Conservation (phyloP, 2,113 vertebrate species). For the Progne subis region DNA sequence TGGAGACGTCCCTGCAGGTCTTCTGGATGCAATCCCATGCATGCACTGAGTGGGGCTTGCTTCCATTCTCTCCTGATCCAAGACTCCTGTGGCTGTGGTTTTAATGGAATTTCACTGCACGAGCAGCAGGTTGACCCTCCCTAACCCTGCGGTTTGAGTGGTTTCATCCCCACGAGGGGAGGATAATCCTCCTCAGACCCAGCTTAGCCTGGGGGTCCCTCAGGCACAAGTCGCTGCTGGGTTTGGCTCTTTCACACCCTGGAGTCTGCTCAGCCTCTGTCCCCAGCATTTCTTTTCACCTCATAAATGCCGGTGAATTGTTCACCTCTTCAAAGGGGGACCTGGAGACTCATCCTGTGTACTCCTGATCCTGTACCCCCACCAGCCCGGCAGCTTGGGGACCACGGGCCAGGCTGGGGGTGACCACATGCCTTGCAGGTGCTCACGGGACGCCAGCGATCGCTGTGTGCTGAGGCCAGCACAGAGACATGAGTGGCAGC, state of each 20-base stretch:
- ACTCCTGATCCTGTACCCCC: background rate
- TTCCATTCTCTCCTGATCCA: background rate
- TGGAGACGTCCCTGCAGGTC: background rate
- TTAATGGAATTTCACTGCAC: slow-evolving; percentile 11
- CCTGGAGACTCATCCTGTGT: background rate
- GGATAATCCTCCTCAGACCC: background rate
- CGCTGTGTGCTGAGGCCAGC: background rate
- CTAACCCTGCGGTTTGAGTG: background rate
- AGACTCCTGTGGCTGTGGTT: background rate
- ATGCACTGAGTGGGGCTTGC: background rate
- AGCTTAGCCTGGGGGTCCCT: accelerated
- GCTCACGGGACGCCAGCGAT: background rate
- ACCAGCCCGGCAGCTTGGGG: accelerated
- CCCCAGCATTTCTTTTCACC: accelerated
- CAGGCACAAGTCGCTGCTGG: accelerated
- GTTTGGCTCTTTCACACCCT: background rate
- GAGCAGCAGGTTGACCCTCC: background rate
- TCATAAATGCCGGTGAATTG: accelerated
- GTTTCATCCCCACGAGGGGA: accelerated
- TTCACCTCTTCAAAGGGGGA: background rate
- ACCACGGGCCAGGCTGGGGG: background rate
- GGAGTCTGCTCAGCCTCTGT: background rate
- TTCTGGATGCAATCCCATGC: background rate
- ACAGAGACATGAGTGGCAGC: slow-evolving; percentile 75
- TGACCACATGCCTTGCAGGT: background rate